Evolutionary conservation across 2,113 vertebrate genomes (phyloP).

Genomic region (Bucco capensis): DNA sequence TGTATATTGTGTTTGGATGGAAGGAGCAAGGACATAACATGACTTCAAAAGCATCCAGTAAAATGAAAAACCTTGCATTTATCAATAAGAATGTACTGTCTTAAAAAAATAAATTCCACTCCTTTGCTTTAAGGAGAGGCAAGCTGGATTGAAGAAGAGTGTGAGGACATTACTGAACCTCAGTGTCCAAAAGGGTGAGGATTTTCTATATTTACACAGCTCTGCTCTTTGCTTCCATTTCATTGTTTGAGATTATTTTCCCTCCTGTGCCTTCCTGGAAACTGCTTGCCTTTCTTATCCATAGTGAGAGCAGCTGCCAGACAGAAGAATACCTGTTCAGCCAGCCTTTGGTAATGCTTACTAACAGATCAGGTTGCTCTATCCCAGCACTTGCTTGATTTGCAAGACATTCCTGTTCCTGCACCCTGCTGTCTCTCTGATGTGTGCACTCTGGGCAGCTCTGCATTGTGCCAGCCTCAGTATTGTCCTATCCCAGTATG

Average conservation of each 20-base stretch:
- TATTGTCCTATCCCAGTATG: not conserved
- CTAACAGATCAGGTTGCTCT: not conserved
- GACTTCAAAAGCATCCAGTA: not conserved
- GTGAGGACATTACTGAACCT: conserved; percentile 69
- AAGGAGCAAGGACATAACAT: not conserved
- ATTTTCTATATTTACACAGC: conserved; percentile 6
- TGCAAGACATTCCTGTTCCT: not conserved
- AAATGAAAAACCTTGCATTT: not conserved
- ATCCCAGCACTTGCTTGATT: not conserved
- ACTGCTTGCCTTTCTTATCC: not conserved
- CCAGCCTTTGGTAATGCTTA: not conserved
- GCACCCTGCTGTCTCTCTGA: not conserved
- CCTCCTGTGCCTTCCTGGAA: not conserved
- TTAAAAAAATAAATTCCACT: conserved; percentile 31
- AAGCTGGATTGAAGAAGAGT: conserved; percentile 78
- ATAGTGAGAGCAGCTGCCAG: not conserved
- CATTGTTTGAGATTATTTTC: not conserved
- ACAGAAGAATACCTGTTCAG: not conserved
- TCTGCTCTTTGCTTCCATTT: not conserved
- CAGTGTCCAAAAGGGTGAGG: conserved; percentile 80
- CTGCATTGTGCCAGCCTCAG: not conserved
- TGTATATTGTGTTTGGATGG: not conserved
- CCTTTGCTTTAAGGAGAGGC: conserved; percentile 71
- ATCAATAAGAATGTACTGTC: not conserved
- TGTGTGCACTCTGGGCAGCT: not conserved